phyloP scores from a whole-genome alignment of 2,113 vertebrate genomes.

The Bubo blakistoni region DNA sequence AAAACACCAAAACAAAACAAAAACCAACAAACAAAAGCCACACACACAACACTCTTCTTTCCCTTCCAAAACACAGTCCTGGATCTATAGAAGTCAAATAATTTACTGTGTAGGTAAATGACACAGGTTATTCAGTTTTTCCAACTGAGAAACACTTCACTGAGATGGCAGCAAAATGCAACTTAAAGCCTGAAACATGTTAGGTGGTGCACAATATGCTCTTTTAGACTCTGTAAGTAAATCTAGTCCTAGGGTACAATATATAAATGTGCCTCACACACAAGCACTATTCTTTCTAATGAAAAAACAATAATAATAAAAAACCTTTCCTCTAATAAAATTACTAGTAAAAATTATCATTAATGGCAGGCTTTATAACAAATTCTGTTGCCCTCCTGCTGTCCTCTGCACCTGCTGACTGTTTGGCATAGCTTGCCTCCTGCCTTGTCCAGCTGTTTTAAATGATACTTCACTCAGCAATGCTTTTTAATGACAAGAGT shows the following conservation, averaged over 20 bases:
- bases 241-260: not conserved
- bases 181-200: not conserved
- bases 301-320: slow-evolving; percentile 12
- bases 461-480: not conserved
- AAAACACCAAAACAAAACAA: not conserved
- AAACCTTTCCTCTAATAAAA: slow-evolving; percentile 22
- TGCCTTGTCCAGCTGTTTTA: slow-evolving; percentile 39
- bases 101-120: not conserved
- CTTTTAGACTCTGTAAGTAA: not conserved
- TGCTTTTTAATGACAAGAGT: not conserved
- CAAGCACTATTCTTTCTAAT: not conserved
- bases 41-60: not conserved
- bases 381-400: slow-evolving; percentile 39
- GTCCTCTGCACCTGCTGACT: slow-evolving; percentile 43
- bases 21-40: not conserved
- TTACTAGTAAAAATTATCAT: slow-evolving; percentile 21
- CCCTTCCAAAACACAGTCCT: not conserved
- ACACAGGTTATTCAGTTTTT: not conserved
- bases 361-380: slow-evolving; percentile 19
- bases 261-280: not conserved
- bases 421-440: not conserved
- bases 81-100: not conserved
- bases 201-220: not conserved
- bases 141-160: not conserved
- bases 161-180: not conserved